Evolutionary conservation across 2,888 invertebrate species (phyloP), one percentile per base, ranked within the genome.

Genomic region (Dynastes tityus): DNA sequence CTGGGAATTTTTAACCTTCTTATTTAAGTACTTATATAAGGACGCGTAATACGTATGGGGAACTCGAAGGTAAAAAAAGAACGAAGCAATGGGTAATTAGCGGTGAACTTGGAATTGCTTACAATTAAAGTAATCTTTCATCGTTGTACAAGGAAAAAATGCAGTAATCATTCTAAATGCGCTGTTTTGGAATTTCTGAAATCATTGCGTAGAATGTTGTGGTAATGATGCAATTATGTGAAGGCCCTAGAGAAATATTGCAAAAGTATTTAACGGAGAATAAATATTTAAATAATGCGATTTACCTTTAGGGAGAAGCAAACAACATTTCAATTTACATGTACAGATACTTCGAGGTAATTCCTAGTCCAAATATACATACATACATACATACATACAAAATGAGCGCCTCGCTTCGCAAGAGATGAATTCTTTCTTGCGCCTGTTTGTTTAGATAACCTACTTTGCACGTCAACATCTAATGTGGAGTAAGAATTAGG

Each of bases 71-170:
- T 8, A 27, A 27, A 61, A 29, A 61, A 61, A 27, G 11, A 29
- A 61, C n/a, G 22, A 16, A 55, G 55, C 55, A 13, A 49, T 4
- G 8, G 27, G 22, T 13, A 68, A 51, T 51, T 68, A 51, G 29
- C 68, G 68, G 29, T 51, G 68, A 51, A 68, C 51, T 68, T 51
- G 65, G 40, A 65, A 65, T 65, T 65, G 45, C 16, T 65, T 40
- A 22, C n/a, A 2, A 45, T 45, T 45, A 29, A 27, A 63, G 63
- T 32, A 63, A 37, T 63, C 32, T 32, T 29, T 32, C 11, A 29
- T 13, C n/a, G 32, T 63, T 63, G 32, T 32, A 63, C 32, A 29
- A 63, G 63, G 63, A 32, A 32, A 63, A 32, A 13, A 5, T 29
- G 63, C 27, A 11, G 32, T 63, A 45, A 45, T 11, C 2, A 45